Conservation (phyloP, 2,113 vertebrate species). For the Amphiprion percula region DNA sequence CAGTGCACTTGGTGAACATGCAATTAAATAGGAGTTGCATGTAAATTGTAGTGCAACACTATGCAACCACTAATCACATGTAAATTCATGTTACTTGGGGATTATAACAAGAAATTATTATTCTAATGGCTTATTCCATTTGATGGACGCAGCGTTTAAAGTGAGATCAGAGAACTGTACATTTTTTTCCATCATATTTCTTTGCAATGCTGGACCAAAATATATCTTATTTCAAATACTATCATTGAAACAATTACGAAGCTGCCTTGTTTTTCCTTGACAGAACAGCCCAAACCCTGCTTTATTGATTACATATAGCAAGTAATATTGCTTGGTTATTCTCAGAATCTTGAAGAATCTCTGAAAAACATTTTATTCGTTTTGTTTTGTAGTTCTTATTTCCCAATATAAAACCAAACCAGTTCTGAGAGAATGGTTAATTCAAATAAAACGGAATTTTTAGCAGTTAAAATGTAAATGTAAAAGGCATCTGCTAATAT, state of each 20-base stretch:
- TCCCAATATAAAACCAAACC: too few species aligned
- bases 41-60: not conserved
- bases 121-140: not conserved
- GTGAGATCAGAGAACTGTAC: not conserved
- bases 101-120: not conserved
- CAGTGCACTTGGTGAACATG: not conserved
- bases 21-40: slow-evolving; percentile 6
- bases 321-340: not conserved
- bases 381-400: too few species aligned
- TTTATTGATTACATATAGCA: not conserved
- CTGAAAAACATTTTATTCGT: not conserved
- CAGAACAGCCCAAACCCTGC: not conserved
- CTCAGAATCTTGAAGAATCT: too few species aligned
- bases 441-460: not conserved
- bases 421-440: not conserved
- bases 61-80: not conserved
- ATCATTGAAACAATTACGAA: not conserved
- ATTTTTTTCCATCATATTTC: not conserved
- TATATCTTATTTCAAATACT: not conserved
- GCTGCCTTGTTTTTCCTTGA: not conserved
- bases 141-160: not conserved
- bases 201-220: too few species aligned
- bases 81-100: not conserved
- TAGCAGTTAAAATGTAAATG: not conserved
- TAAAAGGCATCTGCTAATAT: not conserved